Evolutionary conservation across 2,797 vertebrate genomes (phyloP).

Genomic region (Pteronotus mesoamericanus): DNA sequence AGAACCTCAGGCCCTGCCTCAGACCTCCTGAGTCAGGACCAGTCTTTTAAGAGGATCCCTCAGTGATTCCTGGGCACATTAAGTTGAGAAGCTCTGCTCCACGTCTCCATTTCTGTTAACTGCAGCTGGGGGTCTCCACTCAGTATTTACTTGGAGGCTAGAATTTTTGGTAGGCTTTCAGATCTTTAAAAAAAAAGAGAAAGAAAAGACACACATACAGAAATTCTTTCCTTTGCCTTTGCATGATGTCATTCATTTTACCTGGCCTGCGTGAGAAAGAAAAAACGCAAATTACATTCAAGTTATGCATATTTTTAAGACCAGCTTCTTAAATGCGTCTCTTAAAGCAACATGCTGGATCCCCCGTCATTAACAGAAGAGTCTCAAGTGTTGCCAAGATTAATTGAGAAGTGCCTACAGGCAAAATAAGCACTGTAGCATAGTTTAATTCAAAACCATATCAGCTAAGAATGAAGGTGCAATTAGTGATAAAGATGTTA

Average conservation of each 20-base stretch:
- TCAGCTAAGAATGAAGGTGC: slow-evolving; percentile 59
- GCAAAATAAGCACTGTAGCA: slow-evolving; percentile 66
- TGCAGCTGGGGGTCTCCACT: not conserved
- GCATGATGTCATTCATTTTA: slow-evolving; percentile 70
- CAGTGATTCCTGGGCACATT: not conserved
- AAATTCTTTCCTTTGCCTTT: slow-evolving; percentile 42
- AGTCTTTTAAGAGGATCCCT: not conserved
- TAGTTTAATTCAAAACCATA: slow-evolving; percentile 56
- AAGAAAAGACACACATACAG: not conserved
- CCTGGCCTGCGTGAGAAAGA: slow-evolving; percentile 62
- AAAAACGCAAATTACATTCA: slow-evolving; percentile 61
- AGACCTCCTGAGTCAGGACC: not conserved
- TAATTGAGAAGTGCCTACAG: slow-evolving; percentile 68
- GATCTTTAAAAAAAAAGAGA: not conserved
- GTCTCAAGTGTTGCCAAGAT: slow-evolving; percentile 65
- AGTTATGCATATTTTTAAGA: slow-evolving; percentile 47
- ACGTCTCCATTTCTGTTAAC: not conserved
- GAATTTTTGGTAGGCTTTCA: slow-evolving; percentile 34
- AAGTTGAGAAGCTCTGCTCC: not conserved
- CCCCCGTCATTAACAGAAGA: slow-evolving; percentile 50
- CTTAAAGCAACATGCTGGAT: slow-evolving; percentile 52
- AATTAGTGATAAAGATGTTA: slow-evolving; percentile 73
- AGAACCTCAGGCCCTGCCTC: not conserved
- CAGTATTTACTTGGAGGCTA: not conserved
- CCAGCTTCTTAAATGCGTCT: slow-evolving; percentile 60